These are phyloP conservation scores for Oxystoma pomonae DNA, from an alignment of 2,888 invertebrate genomes.

Conservation along the genomic window DNA sequence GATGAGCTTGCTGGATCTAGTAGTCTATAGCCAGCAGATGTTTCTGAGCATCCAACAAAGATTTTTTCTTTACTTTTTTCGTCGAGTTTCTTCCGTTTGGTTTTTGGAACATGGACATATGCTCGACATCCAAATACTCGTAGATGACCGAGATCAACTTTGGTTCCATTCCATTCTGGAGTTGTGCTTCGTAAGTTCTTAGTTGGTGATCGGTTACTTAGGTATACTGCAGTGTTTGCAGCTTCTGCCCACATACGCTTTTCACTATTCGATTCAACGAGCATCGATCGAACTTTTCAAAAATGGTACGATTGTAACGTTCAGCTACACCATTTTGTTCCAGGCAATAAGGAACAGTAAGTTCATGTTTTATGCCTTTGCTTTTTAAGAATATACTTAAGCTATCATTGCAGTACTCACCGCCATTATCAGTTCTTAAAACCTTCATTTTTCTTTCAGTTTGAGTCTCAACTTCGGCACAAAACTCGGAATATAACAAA, in stretches of 20 bases:
- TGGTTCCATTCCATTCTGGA: neutral
- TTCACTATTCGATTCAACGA: neutral
- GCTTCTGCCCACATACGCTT: neutral
- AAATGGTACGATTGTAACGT: neutral
- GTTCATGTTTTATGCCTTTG: neutral
- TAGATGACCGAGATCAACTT: neutral
- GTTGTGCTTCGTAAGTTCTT: neutral
- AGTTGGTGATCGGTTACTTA: neutral
- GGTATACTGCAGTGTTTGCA: neutral
- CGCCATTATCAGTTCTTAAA: neutral
- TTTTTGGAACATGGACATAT: neutral
- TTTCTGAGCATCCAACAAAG: neutral
- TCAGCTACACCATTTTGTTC: neutral
- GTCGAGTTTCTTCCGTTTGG: neutral
- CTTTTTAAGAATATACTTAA: neutral
- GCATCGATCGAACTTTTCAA: neutral
- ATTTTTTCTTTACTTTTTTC: neutral
- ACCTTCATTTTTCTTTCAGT: neutral
- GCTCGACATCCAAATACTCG: too few relatives aligned
- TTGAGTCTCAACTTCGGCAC: neutral
- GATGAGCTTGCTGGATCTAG: neutral
- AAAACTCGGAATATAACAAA: neutral
- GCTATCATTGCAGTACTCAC: neutral
- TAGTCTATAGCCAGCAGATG: neutral
- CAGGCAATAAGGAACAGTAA: neutral